phyloP scores from a whole-genome alignment of 2,888 invertebrate genomes.

The Nephrotoma appendiculata region DNA sequence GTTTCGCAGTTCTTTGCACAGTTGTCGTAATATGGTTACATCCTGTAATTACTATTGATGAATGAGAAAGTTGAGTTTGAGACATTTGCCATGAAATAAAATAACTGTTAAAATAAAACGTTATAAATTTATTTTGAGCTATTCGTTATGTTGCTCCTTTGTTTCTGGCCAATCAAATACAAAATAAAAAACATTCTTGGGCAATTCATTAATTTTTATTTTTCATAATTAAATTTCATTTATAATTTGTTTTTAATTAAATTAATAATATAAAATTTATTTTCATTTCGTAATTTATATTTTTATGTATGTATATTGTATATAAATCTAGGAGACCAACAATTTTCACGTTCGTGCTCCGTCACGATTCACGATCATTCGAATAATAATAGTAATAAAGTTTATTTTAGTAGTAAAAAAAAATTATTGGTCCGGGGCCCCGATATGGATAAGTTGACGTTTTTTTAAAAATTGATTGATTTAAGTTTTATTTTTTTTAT shows the following conservation, averaged over 20 bases:
- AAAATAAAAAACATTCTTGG: too few species aligned
- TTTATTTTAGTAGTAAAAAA: background rate
- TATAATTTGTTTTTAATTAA: background rate
- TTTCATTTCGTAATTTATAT: background rate
- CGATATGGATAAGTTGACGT: background rate
- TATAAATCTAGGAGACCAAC: background rate
- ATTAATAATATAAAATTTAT: background rate
- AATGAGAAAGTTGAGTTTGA: too few species aligned
- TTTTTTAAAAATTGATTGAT: background rate
- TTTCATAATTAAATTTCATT: background rate
- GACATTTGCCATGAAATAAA: too few species aligned
- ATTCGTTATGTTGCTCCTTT: too few species aligned
- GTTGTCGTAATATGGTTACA: too few species aligned
- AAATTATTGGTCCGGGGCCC: background rate
- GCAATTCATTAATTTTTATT: background rate
- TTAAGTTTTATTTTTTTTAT: background rate
- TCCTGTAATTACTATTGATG: too few species aligned
- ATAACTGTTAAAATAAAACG: too few species aligned
- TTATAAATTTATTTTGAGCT: too few species aligned
- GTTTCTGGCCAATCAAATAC: too few species aligned
- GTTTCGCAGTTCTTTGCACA: too few species aligned
- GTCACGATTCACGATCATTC: background rate
- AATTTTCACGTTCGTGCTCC: background rate
- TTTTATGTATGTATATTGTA: background rate
- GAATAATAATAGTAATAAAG: background rate